Evolutionary conservation across 2,113 vertebrate genomes (phyloP).

Genomic region (Neotoma lepida): DNA sequence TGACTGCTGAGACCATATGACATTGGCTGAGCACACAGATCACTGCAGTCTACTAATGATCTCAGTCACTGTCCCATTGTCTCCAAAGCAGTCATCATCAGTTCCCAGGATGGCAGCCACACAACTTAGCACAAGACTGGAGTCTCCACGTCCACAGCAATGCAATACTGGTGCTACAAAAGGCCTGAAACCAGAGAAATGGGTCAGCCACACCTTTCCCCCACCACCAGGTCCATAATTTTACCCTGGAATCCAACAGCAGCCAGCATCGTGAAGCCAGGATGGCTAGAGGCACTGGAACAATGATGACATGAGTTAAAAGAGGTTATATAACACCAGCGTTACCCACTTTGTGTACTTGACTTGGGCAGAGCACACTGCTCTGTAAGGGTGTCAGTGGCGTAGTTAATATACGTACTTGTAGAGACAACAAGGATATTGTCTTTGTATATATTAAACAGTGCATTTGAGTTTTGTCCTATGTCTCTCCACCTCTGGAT

Average conservation of each 20-base stretch:
- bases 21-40: background rate
- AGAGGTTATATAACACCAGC: background rate
- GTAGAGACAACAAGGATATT: background rate
- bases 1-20: background rate
- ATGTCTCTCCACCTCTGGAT: background rate
- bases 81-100: background rate
- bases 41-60: background rate
- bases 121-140: background rate
- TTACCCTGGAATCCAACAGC: background rate
- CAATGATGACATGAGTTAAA: background rate
- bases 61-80: background rate
- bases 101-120: background rate
- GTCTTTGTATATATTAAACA: constrained; percentile 15
- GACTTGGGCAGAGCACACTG: background rate
- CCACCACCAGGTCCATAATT: background rate
- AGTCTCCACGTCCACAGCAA: background rate
- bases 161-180: too few relatives aligned
- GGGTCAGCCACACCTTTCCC: background rate
- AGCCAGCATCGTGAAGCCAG: background rate
- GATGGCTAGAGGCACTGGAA: background rate
- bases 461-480: background rate
- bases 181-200: background rate
- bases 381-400: background rate
- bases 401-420: background rate
- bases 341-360: background rate